Evolutionary conservation across 2,888 invertebrate species (phyloP).

Genomic region (Eledona agricola): DNA sequence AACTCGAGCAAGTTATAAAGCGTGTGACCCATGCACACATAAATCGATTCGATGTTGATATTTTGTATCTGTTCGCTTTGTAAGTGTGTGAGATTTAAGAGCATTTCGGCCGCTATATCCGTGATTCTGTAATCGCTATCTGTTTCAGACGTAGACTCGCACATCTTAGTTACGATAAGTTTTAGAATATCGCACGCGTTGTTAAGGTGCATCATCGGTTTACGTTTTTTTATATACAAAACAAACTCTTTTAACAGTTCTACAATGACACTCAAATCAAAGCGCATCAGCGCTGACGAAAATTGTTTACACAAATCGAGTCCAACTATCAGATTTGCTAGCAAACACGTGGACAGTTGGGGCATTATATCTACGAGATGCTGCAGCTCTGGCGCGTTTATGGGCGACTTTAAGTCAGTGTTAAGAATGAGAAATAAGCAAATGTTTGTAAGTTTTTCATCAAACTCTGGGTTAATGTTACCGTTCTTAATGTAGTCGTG

Average conservation of each 20-base stretch:
- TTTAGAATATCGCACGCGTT: slow-evolving; percentile 43
- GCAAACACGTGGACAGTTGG: slow-evolving; percentile 54
- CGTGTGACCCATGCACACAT: slow-evolving; percentile 54
- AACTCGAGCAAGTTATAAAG: slow-evolving; percentile 52
- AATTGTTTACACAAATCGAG: slow-evolving; percentile 47
- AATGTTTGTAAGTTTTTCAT: slow-evolving; percentile 48
- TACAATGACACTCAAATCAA: slow-evolving; percentile 44
- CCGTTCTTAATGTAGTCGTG: slow-evolving; percentile 45
- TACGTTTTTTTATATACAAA: slow-evolving; percentile 48
- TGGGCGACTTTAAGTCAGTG: slow-evolving; percentile 45
- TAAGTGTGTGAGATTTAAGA: slow-evolving; percentile 48
- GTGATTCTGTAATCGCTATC: slow-evolving; percentile 11
- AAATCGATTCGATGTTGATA: slow-evolving; percentile 45
- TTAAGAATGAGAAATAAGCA: slow-evolving; percentile 55
- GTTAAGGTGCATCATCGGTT: slow-evolving; percentile 43
- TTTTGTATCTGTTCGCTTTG: slow-evolving; percentile 45
- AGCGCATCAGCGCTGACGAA: slow-evolving; percentile 43
- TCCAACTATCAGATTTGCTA: slow-evolving; percentile 49
- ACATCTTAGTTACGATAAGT: slow-evolving; percentile 32
- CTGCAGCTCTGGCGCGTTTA: slow-evolving; percentile 48
- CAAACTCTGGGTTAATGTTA: slow-evolving; percentile 36
- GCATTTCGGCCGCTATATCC: slow-evolving; percentile 42
- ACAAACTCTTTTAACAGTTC: slow-evolving; percentile 52
- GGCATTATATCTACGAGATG: slow-evolving; percentile 55
- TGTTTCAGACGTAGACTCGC: neutral